A percentile compares a stretch with the other conserved stretches of the same genome.
phyloP scores from a whole-genome alignment of 2,113 vertebrate species.

The Tinamus guttatus region DNA sequence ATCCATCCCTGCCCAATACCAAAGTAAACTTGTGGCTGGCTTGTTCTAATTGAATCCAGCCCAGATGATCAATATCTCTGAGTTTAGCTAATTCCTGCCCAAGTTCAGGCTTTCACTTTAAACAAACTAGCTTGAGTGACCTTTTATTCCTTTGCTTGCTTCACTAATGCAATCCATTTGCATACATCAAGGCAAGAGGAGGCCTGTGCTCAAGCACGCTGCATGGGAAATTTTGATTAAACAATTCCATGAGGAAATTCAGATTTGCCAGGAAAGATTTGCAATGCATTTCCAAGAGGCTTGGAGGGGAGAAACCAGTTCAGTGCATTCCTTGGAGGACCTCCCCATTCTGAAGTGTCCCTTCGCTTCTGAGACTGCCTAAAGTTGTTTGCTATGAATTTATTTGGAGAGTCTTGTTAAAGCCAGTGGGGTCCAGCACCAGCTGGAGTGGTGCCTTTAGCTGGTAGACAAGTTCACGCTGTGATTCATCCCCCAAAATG shows the following conservation, averaged over 20 bases:
- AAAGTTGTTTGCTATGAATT: not conserved
- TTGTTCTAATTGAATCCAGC: slow-evolving; percentile 31
- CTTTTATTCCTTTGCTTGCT: slow-evolving; percentile 23
- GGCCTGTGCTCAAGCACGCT: not conserved
- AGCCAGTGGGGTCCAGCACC: not conserved
- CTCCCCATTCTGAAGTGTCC: not conserved
- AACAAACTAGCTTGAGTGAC: slow-evolving; percentile 40
- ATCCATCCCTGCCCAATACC: not conserved
- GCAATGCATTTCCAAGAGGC: not conserved
- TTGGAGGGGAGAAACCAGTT: not conserved
- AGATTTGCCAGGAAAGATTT: not conserved
- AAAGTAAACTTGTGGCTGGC: not conserved
- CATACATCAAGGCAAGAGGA: not conserved
- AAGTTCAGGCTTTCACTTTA: slow-evolving; percentile 22
- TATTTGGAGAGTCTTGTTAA: not conserved
- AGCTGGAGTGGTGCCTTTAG: not conserved
- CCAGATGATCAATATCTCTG: slow-evolving; percentile 18
- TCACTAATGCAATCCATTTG: not conserved
- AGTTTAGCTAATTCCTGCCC: slow-evolving; percentile 9
- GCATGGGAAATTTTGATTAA: not conserved
- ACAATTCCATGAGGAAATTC: not conserved
- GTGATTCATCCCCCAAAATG: not conserved
- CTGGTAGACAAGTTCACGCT: not conserved
- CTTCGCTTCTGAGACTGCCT: not conserved
- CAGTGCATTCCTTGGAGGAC: not conserved